These are phyloP conservation scores for Elanus axillaris DNA, from an alignment of 2,113 vertebrate species.

Conservation along the genomic window DNA sequence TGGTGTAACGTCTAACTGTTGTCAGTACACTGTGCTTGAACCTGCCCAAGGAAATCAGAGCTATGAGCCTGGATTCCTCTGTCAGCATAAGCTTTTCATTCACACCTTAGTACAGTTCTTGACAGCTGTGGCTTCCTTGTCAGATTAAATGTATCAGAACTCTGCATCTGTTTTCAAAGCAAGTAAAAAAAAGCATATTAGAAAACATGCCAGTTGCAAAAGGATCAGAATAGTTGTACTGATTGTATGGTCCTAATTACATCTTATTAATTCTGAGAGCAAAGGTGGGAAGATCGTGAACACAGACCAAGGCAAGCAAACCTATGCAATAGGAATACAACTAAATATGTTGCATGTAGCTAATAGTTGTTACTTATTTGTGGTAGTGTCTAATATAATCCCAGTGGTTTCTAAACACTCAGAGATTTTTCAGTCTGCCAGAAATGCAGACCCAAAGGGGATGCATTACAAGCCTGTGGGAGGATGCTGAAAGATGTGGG, in stretches of 20 bases:
- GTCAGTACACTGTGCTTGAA: conserved; percentile 20
- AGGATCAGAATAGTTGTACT: neutral
- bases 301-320: neutral
- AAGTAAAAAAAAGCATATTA: neutral
- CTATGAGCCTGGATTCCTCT: conserved; percentile 12
- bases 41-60: conserved; percentile 56
- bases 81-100: conserved; percentile 69
- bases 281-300: neutral
- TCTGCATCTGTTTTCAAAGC: conserved; percentile 5
- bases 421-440: neutral
- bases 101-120: conserved; percentile 61
- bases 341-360: rapidly evolving
- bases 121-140: conserved; percentile 65
- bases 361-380: neutral
- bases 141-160: conserved; percentile 62
- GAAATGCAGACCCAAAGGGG: neutral
- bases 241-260: neutral
- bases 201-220: neutral
- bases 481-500: neutral
- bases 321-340: neutral
- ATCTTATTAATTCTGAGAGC: neutral
- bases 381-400: neutral
- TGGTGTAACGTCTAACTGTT: neutral
- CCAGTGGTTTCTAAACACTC: neutral
- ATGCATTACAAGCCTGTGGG: neutral